These are phyloP conservation scores for Notiomystis cincta DNA, from an alignment of 2,113 vertebrate genomes.

Conservation along the genomic window DNA sequence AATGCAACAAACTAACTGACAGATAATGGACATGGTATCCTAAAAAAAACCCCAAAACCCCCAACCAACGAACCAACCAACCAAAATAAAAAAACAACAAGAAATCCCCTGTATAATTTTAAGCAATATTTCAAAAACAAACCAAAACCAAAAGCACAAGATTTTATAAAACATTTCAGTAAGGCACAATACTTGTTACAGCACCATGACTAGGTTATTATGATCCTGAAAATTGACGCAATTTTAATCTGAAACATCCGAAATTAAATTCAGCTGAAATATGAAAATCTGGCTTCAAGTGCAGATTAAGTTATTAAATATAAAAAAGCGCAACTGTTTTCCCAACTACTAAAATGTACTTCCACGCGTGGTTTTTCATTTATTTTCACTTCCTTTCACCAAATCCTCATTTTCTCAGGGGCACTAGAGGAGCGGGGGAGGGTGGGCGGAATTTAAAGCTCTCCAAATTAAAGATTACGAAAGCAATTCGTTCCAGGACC, in stretches of 20 bases:
- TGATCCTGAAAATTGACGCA: rapidly evolving
- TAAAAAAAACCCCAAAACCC: too few relatives aligned
- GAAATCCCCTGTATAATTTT: too few relatives aligned
- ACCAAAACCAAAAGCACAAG: not conserved
- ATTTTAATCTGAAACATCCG: not conserved
- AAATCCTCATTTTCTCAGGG: not conserved
- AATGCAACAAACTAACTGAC: not conserved
- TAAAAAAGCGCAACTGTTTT: not conserved
- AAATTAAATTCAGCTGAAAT: not conserved
- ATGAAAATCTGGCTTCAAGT: not conserved
- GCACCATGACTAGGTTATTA: not conserved
- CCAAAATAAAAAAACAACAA: not conserved
- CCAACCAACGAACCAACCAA: not conserved
- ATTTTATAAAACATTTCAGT: not conserved
- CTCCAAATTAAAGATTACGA: not conserved
- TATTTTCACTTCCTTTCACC: not conserved
- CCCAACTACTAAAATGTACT: not conserved
- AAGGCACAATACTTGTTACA: not conserved
- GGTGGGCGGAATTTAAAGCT: not conserved
- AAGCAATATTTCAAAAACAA: not conserved
- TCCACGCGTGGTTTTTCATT: not conserved
- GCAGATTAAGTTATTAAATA: not conserved
- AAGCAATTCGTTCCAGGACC: not conserved
- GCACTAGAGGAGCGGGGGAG: not conserved
- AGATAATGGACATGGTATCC: not conserved